Evolutionary conservation across 2,797 vertebrate species (phyloP).

Genomic region (Lagorchestes hirsutus): DNA sequence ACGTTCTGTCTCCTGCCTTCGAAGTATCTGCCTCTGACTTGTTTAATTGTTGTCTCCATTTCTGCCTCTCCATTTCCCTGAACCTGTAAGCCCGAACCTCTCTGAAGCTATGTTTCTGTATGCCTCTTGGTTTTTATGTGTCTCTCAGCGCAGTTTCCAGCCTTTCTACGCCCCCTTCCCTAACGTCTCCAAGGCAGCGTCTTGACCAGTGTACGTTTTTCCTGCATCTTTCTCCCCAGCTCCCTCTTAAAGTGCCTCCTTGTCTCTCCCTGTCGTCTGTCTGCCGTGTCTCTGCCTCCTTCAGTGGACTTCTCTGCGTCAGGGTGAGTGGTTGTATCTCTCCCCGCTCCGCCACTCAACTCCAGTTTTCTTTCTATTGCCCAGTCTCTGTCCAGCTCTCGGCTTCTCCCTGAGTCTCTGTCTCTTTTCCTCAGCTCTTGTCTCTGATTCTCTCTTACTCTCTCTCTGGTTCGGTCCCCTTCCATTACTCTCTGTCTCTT

Average conservation of each 20-base stretch:
- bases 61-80: not conserved
- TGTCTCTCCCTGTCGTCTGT: not conserved
- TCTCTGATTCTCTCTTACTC: not conserved
- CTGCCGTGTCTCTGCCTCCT: not conserved
- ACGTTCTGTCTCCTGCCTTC: not conserved
- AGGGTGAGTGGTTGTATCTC: not conserved
- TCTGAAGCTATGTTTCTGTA: not conserved
- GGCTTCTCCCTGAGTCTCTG: not conserved
- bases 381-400: not conserved
- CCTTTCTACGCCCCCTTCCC: not conserved
- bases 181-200: not conserved
- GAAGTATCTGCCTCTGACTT: not conserved
- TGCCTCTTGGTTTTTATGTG: not conserved
- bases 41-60: not conserved
- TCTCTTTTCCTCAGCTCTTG: not conserved
- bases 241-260: not conserved
- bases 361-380: not conserved
- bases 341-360: not conserved
- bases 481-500: fast-evolving
- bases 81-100: not conserved
- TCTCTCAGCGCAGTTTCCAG: not conserved
- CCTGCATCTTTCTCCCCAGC: not conserved
- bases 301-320: not conserved
- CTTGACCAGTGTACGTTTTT: not conserved
- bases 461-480: fast-evolving